Percentiles rank a stretch among this genome's conserved stretches.
Evolutionary conservation across 2,888 invertebrate species (phyloP).

Genomic region (Lasioglossum malachurum): DNA sequence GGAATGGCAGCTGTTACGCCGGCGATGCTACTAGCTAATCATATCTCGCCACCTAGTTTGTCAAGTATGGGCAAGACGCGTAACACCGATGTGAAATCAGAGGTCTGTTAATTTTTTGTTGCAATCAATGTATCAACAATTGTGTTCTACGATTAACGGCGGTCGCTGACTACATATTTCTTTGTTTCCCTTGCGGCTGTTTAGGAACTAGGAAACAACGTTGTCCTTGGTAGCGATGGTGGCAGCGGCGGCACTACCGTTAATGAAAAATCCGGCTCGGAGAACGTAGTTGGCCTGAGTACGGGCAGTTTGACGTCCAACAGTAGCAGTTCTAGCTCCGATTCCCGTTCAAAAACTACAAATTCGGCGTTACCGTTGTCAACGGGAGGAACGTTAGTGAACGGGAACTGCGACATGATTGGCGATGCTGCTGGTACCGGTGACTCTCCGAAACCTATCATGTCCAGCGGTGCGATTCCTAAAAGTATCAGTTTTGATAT

Average conservation of each 20-base stretch:
- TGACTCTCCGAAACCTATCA: constrained; percentile 76
- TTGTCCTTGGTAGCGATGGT: constrained; percentile 39
- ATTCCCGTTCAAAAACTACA: constrained; percentile 77
- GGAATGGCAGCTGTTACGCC: constrained; percentile 78
- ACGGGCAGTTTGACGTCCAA: constrained; percentile 87
- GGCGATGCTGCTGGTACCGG: constrained; percentile 61
- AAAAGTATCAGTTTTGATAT: constrained; percentile 97
- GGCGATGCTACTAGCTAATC: constrained; percentile 79
- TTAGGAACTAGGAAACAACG: constrained; percentile 64
- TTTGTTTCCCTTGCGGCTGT: not conserved
- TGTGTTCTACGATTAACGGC: not conserved
- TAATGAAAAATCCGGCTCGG: constrained; percentile 16
- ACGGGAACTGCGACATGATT: constrained; percentile 70
- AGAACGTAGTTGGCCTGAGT: constrained; percentile 85
- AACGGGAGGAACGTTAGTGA: constrained; percentile 59
- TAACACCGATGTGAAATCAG: constrained; percentile 78
- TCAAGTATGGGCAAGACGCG: constrained; percentile 72
- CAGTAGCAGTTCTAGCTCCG: constrained; percentile 85
- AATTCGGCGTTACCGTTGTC: constrained; percentile 73
- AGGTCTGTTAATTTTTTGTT: constrained; percentile 61
- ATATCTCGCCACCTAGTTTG: constrained; percentile 73
- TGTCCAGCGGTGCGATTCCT: constrained; percentile 94
- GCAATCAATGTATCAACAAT: not conserved
- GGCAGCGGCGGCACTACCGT: constrained; percentile 69
- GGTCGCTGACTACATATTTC: not conserved